A percentile compares a stretch with the other conserved stretches of the same genome.
Evolutionary conservation across 2,888 invertebrate species (phyloP).

Genomic region (Uloborus plumipes): DNA sequence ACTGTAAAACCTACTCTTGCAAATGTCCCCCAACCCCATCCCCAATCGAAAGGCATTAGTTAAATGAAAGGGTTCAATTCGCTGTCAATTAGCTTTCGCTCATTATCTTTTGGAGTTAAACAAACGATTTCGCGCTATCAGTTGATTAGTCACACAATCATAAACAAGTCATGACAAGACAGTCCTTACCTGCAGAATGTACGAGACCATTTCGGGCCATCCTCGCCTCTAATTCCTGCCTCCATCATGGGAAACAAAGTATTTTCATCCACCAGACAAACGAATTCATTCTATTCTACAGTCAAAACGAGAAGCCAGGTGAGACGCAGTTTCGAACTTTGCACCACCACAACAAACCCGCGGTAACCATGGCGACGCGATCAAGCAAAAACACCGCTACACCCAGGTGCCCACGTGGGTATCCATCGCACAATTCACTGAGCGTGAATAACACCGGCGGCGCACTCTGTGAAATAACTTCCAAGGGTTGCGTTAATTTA

Average conservation of each 20-base stretch:
- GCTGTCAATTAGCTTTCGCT: too few relatives aligned
- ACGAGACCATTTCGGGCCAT: constrained; percentile 53
- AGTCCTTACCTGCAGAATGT: constrained; percentile 50
- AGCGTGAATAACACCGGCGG: too few relatives aligned
- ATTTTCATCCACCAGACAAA: constrained; percentile 2
- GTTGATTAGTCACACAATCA: not conserved
- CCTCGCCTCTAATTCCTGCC: constrained; percentile 44
- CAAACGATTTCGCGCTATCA: constrained; percentile 1
- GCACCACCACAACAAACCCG: constrained; percentile 49
- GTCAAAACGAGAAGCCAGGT: not conserved
- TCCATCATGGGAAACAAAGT: constrained; percentile 26
- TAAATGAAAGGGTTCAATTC: too few relatives aligned
- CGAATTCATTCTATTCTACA: constrained; percentile 14
- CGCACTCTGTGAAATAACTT: too few relatives aligned
- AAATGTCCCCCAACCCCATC: too few relatives aligned
- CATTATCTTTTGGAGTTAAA: not conserved
- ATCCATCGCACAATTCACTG: too few relatives aligned
- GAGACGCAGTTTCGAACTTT: constrained; percentile 30
- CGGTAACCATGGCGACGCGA: constrained; percentile 44
- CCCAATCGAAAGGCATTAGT: too few relatives aligned
- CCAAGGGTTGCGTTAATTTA: too few relatives aligned
- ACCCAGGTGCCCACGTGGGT: constrained; percentile 53
- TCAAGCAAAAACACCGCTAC: constrained; percentile 19
- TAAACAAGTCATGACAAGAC: not conserved
- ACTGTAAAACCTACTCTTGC: too few relatives aligned